phyloP scores from a whole-genome alignment of 2,797 vertebrate genomes.

The Streptopelia turtur region DNA sequence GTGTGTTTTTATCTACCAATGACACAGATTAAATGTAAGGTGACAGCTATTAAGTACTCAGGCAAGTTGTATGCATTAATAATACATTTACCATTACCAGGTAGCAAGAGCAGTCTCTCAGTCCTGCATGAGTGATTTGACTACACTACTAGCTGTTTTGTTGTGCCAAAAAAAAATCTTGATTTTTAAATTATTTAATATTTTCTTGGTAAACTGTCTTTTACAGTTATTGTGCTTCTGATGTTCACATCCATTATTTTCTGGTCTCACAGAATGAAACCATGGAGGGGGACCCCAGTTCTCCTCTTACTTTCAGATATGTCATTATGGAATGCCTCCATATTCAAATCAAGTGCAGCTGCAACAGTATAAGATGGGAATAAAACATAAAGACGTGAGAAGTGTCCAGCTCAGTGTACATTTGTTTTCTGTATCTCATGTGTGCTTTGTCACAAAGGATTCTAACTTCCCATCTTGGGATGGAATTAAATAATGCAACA shows the following conservation, averaged over 20 bases:
- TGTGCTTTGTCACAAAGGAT: background rate
- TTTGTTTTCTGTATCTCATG: background rate
- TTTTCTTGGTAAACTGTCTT: background rate
- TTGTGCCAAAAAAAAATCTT: background rate
- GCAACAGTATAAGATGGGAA: background rate
- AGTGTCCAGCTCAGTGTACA: background rate
- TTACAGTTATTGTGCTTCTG: background rate
- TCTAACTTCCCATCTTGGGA: background rate
- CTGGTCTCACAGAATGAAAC: background rate
- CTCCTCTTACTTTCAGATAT: background rate
- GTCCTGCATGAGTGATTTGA: slow-evolving; percentile 17
- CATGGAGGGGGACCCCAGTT: background rate
- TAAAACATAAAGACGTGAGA: background rate
- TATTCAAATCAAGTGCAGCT: background rate
- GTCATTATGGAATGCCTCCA: background rate
- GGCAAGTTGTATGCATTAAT: slow-evolving; percentile 27
- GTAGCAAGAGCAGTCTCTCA: background rate
- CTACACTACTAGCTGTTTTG: slow-evolving; percentile 21
- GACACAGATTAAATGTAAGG: background rate
- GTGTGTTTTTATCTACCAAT: background rate
- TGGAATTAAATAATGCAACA: background rate
- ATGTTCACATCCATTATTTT: background rate
- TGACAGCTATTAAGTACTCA: slow-evolving; percentile 20
- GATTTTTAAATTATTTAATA: slow-evolving; percentile 43
- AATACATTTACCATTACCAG: background rate